Conservation (phyloP, 2,113 vertebrate species). For the Onychostoma macrolepis region DNA sequence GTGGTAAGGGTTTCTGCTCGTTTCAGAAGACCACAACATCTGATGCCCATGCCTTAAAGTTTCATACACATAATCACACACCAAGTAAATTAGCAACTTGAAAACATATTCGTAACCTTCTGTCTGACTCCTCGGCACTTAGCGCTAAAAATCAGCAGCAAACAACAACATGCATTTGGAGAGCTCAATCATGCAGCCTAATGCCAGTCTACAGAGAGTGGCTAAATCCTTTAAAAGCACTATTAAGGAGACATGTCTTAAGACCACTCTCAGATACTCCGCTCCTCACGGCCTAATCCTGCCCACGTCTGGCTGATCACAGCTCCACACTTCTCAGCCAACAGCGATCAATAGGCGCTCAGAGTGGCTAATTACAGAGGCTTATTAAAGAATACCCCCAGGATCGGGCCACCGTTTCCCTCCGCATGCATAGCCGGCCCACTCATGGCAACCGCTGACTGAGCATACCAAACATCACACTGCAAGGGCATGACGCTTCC, state of each 20-base stretch:
- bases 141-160: neutral
- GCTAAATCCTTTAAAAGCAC: constrained; percentile 55
- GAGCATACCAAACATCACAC: constrained; percentile 66
- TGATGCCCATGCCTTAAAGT: neutral
- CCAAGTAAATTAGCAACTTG: neutral
- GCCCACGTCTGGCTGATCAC: constrained; percentile 64
- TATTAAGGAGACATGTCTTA: constrained; percentile 55
- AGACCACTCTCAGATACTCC: constrained; percentile 55
- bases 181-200: constrained; percentile 39
- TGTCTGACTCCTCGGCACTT: constrained; percentile 4
- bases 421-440: constrained; percentile 54
- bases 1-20: constrained; percentile 80
- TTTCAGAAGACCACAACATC: neutral
- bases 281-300: constrained; percentile 58
- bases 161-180: constrained; percentile 48
- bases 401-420: constrained; percentile 61
- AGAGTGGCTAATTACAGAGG: constrained; percentile 65
- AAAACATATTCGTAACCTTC: constrained; percentile 30
- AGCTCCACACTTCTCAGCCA: constrained; percentile 57
- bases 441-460: constrained; percentile 65
- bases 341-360: constrained; percentile 68
- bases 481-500: constrained; percentile 54
- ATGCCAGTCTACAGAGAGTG: constrained; percentile 47
- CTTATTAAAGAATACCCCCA: constrained; percentile 69
- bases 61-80: neutral